Evolutionary conservation across 2,888 invertebrate species (phyloP).

Genomic region (Sylvicola fuscatus): DNA sequence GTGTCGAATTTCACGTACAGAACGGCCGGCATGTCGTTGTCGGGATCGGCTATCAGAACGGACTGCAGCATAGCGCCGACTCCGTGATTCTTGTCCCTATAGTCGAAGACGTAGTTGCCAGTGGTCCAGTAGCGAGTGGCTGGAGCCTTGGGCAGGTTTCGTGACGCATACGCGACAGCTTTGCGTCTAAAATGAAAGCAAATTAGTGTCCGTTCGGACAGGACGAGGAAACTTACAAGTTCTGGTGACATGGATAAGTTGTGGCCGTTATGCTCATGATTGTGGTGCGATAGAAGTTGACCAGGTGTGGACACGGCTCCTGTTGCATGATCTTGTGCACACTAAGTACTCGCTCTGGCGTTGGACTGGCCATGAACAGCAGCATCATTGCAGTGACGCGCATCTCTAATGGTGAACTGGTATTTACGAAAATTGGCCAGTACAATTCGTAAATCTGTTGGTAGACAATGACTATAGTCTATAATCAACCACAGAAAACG

Average conservation of each 20-base stretch:
- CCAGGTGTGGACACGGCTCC: conserved; percentile 39
- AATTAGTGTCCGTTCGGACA: not conserved
- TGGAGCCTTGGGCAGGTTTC: conserved; percentile 35
- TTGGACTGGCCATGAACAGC: conserved; percentile 39
- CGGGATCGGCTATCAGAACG: conserved; percentile 40
- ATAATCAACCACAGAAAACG: too few relatives aligned
- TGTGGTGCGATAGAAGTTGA: conserved; percentile 49
- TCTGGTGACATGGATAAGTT: conserved; percentile 42
- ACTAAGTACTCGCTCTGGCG: conserved; percentile 42
- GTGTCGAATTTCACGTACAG: conserved; percentile 32
- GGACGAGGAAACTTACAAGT: conserved; percentile 32
- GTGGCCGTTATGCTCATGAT: conserved; percentile 43
- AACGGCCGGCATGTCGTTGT: conserved; percentile 42
- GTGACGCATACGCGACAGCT: conserved; percentile 41
- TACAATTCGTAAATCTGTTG: conserved; percentile 35
- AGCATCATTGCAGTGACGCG: conserved; percentile 42
- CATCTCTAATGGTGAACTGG: conserved; percentile 42
- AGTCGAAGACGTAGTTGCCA: conserved; percentile 49
- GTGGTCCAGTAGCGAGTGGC: conserved; percentile 40
- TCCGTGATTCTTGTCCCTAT: conserved; percentile 37
- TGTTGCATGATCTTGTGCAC: conserved; percentile 43
- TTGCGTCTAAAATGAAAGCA: conserved; percentile 28
- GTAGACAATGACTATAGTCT: conserved; percentile 2
- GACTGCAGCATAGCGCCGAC: conserved; percentile 37
- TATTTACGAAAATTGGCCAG: conserved; percentile 46